These are phyloP conservation scores for Alethe diademata DNA, from an alignment of 2,113 vertebrate species.

Conservation along the genomic window DNA sequence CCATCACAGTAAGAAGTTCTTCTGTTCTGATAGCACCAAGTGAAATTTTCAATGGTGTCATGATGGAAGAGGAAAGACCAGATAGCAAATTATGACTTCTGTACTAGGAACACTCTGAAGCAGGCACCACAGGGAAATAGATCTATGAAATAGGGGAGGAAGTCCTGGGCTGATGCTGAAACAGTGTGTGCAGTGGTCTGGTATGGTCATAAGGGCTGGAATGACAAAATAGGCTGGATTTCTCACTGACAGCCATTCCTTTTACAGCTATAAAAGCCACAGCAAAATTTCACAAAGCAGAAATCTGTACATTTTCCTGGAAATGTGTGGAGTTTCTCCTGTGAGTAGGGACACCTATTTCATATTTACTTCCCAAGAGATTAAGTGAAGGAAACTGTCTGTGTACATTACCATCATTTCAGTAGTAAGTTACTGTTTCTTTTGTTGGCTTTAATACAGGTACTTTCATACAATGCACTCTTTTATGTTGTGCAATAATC, in stretches of 20 bases:
- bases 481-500: neutral
- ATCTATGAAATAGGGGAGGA: neutral
- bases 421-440: neutral
- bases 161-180: neutral
- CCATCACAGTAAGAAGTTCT: neutral
- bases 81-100: neutral
- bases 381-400: neutral
- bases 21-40: neutral
- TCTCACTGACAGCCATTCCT: neutral
- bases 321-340: neutral
- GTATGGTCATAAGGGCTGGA: neutral
- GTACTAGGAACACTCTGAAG: neutral
- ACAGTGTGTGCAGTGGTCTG: neutral
- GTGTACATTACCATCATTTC: neutral
- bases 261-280: neutral
- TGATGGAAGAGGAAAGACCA: neutral
- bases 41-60: neutral
- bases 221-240: neutral
- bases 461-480: neutral
- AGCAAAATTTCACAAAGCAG: neutral
- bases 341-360: neutral
- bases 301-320: neutral
- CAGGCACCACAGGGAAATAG: neutral
- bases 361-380: neutral
- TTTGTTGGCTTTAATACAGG: neutral